Percentiles rank a stretch among this genome's conserved stretches.
These are phyloP conservation scores for Nibea albiflora DNA, from an alignment of 2,113 vertebrate species.

Conservation along the genomic window DNA sequence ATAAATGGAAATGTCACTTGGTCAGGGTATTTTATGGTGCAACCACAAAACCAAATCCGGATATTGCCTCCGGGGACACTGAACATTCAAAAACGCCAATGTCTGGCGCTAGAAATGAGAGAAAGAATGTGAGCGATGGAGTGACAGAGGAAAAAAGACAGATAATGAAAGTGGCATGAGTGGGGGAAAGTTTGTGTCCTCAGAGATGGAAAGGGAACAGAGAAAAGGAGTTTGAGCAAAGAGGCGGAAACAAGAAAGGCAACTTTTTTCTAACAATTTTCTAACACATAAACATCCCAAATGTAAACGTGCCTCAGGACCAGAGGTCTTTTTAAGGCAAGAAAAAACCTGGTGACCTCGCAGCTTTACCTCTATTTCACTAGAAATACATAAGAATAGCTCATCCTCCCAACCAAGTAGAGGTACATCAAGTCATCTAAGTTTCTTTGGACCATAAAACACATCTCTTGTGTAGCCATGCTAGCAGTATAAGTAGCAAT, in stretches of 20 bases:
- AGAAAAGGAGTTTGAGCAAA: conserved; percentile 2
- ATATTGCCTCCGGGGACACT: conserved; percentile 47
- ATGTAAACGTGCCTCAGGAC: not conserved
- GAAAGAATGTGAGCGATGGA: conserved; percentile 27
- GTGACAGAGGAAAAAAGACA: conserved; percentile 20
- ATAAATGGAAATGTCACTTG: conserved; percentile 33
- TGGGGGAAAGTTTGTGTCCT: conserved; percentile 6
- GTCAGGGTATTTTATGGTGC: conserved; percentile 52
- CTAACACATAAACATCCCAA: not conserved
- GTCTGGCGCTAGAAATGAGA: conserved; percentile 15
- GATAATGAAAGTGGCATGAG: conserved; percentile 30
- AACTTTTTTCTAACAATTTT: not conserved
- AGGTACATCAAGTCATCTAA: not conserved
- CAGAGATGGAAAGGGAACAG: conserved; percentile 18
- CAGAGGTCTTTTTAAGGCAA: not conserved
- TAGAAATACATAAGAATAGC: not conserved
- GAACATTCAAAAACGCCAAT: conserved; percentile 34
- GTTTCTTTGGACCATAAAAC: conserved; percentile 4
- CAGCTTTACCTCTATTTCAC: conserved; percentile 11
- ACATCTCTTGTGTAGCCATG: not conserved
- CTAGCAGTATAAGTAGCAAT: not conserved
- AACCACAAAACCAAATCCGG: conserved; percentile 61
- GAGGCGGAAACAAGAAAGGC: not conserved
- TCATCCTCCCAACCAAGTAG: not conserved
- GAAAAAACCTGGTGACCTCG: conserved; percentile 2